Base-by-base conservation (phyloP, 1,140 invertebrate species). In the Conus betulinus region DNA sequence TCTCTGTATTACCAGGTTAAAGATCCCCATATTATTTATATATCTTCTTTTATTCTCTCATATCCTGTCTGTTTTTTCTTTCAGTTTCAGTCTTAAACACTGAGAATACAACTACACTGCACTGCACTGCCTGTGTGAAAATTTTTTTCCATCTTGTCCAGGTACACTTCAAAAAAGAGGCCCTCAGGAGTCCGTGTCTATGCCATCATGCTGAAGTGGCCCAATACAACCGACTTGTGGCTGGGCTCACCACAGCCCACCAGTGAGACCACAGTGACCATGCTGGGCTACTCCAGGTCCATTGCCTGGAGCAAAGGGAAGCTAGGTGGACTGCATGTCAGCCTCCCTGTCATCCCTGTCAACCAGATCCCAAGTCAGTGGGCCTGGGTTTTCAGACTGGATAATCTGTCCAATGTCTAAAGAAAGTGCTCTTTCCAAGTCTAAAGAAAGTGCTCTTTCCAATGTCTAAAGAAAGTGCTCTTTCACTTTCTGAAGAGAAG, bases 181-280 rank as follows among this genome's bases (percentile, higher is more conserved):
- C 74, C 27, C 13, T 63, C 91, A 2, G 74, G 74, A 20, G 88
- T 94, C 94, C 78, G 97, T 5, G 94, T 97, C 3, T 98, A 97
- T 94, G 97, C 97, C 4, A 96, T 96, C 74, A 93, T 97, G 74
- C 93, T 97, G 23, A 93, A 96, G 11, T 98, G 97, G 97, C 97
- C 97, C 15, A 90, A 93, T 51, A 91, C 96, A 89, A 95, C 96
- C 87, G 90, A 94, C 7, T 88, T 97, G 1, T 88, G 89, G 23
- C 92, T 97, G 5, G 95, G 94, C 51, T 95, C 95, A 27, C 91
- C 96, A 0, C 90, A 89, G 63, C 82, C 89, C 23, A 81, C 87
- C 17, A 6, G 83, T 3, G n/a, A 84, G 13, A 94, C 93, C 11
- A 90, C n/a, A 52, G 92, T 95, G 25, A 89, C 88, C 15, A 88